Percentiles rank a stretch among this genome's conserved stretches.
phyloP scores from a whole-genome alignment of 2,888 invertebrate species.

The Ceraclea dissimilis region DNA sequence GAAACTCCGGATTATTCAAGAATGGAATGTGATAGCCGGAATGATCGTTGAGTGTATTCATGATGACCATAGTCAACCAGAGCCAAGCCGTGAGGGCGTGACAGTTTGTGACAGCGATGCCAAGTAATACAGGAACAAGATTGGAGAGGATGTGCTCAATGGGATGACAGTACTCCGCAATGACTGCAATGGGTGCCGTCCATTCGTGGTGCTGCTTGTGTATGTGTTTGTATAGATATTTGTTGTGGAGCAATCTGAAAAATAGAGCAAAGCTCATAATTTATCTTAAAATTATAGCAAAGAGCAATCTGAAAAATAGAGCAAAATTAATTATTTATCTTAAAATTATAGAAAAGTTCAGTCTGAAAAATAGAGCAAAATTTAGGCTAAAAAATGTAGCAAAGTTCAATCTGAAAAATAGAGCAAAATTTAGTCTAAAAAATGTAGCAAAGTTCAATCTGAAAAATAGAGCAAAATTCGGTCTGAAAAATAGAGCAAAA shows the following conservation, averaged over 20 bases:
- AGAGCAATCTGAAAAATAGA: constrained; percentile 51
- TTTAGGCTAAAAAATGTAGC: no score
- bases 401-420: constrained; percentile 53
- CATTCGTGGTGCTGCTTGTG: constrained; percentile 86
- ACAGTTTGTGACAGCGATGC: constrained; percentile 65
- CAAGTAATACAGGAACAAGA: constrained; percentile 66
- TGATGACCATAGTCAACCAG: constrained; percentile 71
- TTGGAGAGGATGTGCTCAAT: constrained; percentile 69
- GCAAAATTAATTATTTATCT: no score
- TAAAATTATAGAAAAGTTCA: no score
- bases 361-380: constrained; percentile 39
- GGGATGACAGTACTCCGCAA: constrained; percentile 75
- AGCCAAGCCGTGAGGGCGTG: constrained; percentile 71
- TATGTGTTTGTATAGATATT: constrained; percentile 67
- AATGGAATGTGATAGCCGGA: constrained; percentile 82
- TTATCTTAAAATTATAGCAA: no score
- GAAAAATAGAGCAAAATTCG: no score
- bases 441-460: no score
- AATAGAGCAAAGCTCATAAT: no score
- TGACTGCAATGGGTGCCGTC: constrained; percentile 80
- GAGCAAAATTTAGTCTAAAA: no score
- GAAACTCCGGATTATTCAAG: constrained; percentile 78
- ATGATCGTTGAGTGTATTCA: constrained; percentile 73
- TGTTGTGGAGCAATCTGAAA: constrained; percentile 63
- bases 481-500: no score